A percentile compares a stretch with the other conserved stretches of the same genome.
phyloP scores from a whole-genome alignment of 2,113 vertebrate genomes.

The Neogale vison region DNA sequence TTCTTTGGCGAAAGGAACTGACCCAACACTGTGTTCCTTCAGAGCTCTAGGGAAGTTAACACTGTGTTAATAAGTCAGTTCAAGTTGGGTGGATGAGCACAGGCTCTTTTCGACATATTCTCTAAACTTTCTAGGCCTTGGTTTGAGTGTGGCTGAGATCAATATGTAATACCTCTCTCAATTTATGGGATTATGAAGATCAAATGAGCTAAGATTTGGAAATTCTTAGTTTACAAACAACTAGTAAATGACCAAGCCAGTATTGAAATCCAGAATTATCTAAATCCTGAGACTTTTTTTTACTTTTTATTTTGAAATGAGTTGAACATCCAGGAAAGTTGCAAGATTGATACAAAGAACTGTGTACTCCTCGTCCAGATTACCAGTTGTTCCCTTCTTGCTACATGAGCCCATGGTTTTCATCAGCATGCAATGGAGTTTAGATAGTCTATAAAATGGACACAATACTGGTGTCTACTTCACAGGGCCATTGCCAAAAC shows the following conservation, averaged over 20 bases:
- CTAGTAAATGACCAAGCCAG: background rate
- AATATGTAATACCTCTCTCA: background rate
- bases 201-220: background rate
- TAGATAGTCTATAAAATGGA: background rate
- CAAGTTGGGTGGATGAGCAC: background rate
- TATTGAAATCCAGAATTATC: background rate
- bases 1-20: background rate
- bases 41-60: background rate
- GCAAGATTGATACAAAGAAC: background rate
- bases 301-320: slow-evolving; percentile 37
- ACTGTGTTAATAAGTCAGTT: background rate
- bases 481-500: background rate
- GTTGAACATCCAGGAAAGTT: slow-evolving; percentile 10
- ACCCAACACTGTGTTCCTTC: background rate
- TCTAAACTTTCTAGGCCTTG: background rate
- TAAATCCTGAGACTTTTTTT: background rate
- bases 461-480: background rate
- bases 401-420: background rate
- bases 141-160: background rate
- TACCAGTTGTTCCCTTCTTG: background rate
- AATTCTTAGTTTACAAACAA: background rate
- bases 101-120: background rate
- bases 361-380: background rate
- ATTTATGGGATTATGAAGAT: background rate
- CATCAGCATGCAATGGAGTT: background rate